Conservation (phyloP, 37 sponge, comb jelly and placozoan genomes). For the Petrosia ficiformis region DNA sequence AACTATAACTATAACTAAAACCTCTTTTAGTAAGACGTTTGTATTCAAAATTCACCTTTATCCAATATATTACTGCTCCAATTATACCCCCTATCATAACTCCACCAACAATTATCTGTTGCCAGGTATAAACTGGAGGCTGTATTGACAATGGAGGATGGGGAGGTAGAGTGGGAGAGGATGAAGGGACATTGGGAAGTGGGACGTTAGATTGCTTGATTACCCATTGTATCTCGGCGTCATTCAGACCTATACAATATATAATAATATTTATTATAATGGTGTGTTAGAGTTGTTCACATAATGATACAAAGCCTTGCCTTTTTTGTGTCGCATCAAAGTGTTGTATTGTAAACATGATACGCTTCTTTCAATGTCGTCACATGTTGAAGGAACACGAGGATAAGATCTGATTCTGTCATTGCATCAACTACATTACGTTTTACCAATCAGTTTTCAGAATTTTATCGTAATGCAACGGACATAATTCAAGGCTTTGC, state of each 20-base stretch:
- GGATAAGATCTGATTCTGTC: no score
- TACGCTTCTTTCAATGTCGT: no score
- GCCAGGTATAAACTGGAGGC: constrained; percentile 31
- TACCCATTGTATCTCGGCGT: constrained; percentile 44
- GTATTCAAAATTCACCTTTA: constrained; percentile 57
- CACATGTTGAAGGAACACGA: neutral
- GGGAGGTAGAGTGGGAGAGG: constrained; percentile 18
- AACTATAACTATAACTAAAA: no score
- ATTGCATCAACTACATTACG: no score
- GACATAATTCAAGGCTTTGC: no score
- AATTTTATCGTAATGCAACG: no score
- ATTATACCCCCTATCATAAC: constrained; percentile 49
- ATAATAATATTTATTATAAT: neutral
- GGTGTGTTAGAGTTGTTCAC: neutral
- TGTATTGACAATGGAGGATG: constrained; percentile 7
- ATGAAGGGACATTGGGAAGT: neutral
- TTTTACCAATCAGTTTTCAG: no score
- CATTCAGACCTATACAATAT: constrained; percentile 38
- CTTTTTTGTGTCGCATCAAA: no score
- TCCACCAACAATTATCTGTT: constrained; percentile 29
- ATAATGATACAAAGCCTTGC: neutral
- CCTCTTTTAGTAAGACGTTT: no score
- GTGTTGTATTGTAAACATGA: no score
- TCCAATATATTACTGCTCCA: constrained; percentile 25
- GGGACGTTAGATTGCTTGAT: constrained; percentile 23